Evolutionary conservation across 1,140 invertebrate species (phyloP).

Genomic region (Drosophila parabipectinata): DNA sequence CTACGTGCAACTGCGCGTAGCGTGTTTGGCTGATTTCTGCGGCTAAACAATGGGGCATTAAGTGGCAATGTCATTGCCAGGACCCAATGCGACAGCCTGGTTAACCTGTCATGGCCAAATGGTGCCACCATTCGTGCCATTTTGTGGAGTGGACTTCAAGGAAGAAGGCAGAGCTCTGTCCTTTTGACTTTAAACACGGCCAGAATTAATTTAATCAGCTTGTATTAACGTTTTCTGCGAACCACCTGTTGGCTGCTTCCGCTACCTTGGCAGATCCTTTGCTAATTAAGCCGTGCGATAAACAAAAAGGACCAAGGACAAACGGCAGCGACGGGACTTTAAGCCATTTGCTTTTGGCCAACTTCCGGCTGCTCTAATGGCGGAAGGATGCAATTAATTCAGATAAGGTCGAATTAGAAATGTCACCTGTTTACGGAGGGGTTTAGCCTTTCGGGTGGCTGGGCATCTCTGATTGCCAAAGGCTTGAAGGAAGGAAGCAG

Average conservation of each 20-base stretch:
- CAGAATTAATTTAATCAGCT: conserved; percentile 27
- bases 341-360: conserved; percentile 19
- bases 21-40: background rate
- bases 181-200: conserved; percentile 15
- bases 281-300: conserved; percentile 57
- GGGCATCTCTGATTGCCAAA: background rate
- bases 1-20: background rate
- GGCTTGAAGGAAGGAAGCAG: conserved; percentile 20
- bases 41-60: conserved; percentile 44
- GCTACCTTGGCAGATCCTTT: conserved; percentile 18
- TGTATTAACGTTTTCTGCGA: background rate
- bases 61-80: conserved; percentile 67
- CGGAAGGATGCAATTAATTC: conserved; percentile 62
- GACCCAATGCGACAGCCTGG: conserved; percentile 26
- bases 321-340: background rate
- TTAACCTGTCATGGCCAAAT: conserved; percentile 55
- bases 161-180: background rate
- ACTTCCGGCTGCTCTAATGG: conserved; percentile 42
- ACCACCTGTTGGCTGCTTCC: conserved; percentile 59
- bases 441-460: conserved; percentile 3
- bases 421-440: conserved; percentile 24
- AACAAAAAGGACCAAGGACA: conserved; percentile 44
- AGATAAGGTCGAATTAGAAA: conserved; percentile 50
- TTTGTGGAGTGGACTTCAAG: conserved; percentile 20
- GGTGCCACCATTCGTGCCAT: conserved; percentile 17